phyloP scores from a whole-genome alignment of 1,140 invertebrate genomes.

The Drosophila serrata region DNA sequence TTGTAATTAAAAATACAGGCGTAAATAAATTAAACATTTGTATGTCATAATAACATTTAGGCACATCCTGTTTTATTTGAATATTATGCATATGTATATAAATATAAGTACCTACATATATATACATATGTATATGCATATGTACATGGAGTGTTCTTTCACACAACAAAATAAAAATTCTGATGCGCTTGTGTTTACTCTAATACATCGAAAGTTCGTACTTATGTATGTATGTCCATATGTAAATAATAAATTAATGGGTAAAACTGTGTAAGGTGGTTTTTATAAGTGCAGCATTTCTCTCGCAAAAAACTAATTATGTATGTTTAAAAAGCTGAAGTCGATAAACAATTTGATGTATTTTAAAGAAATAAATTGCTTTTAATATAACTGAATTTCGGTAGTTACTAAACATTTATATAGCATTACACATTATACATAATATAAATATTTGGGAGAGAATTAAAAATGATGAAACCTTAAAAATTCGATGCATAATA shows the following conservation, averaged over 20 bases:
- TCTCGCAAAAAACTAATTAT: not conserved
- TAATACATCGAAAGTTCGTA: not conserved
- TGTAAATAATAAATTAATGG: slow-evolving; percentile 4
- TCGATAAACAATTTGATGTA: no score
- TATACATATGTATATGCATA: not conserved
- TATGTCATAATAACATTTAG: not conserved
- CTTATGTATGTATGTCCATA: not conserved
- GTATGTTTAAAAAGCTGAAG: not conserved
- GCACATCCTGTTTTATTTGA: not conserved
- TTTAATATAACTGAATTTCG: not conserved
- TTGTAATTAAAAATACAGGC: not conserved
- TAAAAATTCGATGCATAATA: not conserved
- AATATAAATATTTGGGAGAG: not conserved
- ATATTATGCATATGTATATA: not conserved
- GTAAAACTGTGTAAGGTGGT: slow-evolving; percentile 1
- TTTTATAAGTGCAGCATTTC: not conserved
- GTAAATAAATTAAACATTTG: not conserved
- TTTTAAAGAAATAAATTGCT: not conserved
- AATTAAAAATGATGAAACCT: not conserved
- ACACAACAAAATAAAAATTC: not conserved
- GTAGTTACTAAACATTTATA: not conserved
- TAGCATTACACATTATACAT: not conserved
- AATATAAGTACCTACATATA: not conserved
- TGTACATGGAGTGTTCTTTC: no score
- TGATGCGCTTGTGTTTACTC: not conserved